A percentile compares a stretch with the other conserved stretches of the same genome.
Conservation (phyloP, 2,888 invertebrate genomes). For the Pseudococcus viburni region DNA sequence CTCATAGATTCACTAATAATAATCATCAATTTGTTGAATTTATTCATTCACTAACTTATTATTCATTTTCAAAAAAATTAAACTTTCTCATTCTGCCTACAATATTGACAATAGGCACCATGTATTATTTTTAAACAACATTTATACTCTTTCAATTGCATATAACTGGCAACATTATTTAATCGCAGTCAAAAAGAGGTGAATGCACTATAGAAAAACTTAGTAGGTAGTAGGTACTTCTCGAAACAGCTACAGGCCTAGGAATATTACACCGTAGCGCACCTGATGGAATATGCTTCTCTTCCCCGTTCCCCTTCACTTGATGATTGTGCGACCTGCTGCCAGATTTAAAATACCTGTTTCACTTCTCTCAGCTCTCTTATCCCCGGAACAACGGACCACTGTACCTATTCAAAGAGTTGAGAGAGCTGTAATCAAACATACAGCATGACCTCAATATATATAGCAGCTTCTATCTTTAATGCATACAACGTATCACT, state of each 20-base stretch:
- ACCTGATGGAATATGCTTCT: not conserved
- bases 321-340: not conserved
- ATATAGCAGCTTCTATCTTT: not conserved
- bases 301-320: not conserved
- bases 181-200: not conserved
- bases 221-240: not conserved
- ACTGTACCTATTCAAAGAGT: too few species aligned
- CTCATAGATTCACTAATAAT: too few species aligned
- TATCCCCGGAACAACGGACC: not conserved
- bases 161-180: not conserved
- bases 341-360: not conserved
- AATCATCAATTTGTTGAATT: too few species aligned
- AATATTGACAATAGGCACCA: too few species aligned
- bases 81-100: too few species aligned
- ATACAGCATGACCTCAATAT: not conserved
- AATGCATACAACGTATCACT: not conserved
- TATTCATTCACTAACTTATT: too few species aligned
- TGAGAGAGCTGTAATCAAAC: not conserved
- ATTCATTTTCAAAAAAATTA: too few species aligned
- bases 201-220: not conserved
- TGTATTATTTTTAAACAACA: too few species aligned
- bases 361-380: not conserved
- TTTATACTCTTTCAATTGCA: too few species aligned
- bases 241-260: not conserved
- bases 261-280: not conserved